phyloP scores from a whole-genome alignment of 2,113 vertebrate genomes.

The Struthidea cinerea region DNA sequence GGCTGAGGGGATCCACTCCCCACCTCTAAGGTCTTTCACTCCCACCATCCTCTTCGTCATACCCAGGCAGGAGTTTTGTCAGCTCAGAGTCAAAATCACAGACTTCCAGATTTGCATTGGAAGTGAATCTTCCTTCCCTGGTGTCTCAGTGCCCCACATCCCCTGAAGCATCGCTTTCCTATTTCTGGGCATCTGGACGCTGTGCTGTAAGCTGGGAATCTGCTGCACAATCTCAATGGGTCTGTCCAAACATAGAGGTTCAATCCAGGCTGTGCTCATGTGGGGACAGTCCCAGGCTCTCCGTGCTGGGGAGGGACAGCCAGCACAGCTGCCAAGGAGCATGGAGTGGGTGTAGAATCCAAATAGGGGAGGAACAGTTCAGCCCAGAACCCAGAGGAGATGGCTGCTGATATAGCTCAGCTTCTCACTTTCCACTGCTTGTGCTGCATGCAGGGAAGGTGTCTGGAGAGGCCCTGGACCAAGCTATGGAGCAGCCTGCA shows the following conservation, averaged over 20 bases:
- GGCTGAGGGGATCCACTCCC: background rate
- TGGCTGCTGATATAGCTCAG: background rate
- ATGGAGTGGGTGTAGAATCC: fast-evolving
- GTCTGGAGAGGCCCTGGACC: background rate
- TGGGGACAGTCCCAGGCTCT: background rate
- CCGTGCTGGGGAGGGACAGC: background rate
- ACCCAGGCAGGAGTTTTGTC: background rate
- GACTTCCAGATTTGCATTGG: background rate
- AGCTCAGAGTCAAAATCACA: background rate
- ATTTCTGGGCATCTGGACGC: background rate
- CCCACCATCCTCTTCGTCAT: background rate
- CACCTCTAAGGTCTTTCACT: background rate
- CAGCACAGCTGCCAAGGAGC: background rate
- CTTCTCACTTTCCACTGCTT: background rate
- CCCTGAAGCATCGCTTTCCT: background rate
- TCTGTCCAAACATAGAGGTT: background rate
- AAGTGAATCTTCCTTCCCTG: background rate
- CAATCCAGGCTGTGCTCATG: background rate
- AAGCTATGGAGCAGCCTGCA: background rate
- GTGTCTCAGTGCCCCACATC: background rate
- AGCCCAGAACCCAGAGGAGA: background rate
- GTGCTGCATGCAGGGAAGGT: background rate
- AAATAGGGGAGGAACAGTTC: background rate
- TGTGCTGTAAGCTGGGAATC: background rate
- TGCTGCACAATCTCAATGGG: background rate